These are phyloP conservation scores for Hypomecis atomaria DNA, from an alignment of 2,888 invertebrate species.

Conservation along the genomic window DNA sequence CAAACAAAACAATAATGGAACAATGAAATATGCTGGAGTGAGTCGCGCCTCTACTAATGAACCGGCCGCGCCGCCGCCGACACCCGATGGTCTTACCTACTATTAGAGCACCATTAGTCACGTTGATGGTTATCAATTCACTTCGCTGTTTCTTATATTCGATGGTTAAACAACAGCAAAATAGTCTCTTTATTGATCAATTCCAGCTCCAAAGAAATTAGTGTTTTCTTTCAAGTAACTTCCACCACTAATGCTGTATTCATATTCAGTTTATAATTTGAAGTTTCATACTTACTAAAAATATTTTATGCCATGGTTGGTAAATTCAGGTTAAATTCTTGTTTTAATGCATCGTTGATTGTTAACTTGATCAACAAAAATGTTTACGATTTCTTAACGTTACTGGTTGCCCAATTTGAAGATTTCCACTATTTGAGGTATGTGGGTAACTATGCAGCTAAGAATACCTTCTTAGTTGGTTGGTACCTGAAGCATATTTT, in stretches of 20 bases:
- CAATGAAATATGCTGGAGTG: slow-evolving; percentile 68
- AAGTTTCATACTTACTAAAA: no score
- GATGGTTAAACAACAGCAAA: slow-evolving; percentile 15
- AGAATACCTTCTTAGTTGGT: slow-evolving; percentile 35
- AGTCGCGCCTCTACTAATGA: slow-evolving; percentile 69
- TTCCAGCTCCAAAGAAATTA: slow-evolving; percentile 1
- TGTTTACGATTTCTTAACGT: slow-evolving; percentile 30
- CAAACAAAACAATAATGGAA: slow-evolving; percentile 69
- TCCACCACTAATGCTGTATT: no score
- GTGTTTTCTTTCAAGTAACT: not conserved
- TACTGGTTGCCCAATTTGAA: slow-evolving; percentile 38
- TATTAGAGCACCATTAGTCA: slow-evolving; percentile 34
- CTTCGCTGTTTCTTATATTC: slow-evolving; percentile 19
- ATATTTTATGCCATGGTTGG: no score
- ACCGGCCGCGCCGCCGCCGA: slow-evolving; percentile 45
- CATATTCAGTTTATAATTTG: no score
- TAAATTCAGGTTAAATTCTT: slow-evolving; percentile 29
- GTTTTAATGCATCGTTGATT: slow-evolving; percentile 26
- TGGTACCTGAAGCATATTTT: slow-evolving; percentile 36
- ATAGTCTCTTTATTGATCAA: slow-evolving; percentile 7
- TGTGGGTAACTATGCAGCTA: slow-evolving; percentile 39
- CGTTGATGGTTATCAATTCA: slow-evolving; percentile 30
- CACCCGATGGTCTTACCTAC: slow-evolving; percentile 14
- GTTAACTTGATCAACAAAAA: slow-evolving; percentile 32
- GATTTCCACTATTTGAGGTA: slow-evolving; percentile 41